These are phyloP conservation scores for Anagyrus pseudococci DNA, from an alignment of 2,888 invertebrate genomes.

Conservation along the genomic window DNA sequence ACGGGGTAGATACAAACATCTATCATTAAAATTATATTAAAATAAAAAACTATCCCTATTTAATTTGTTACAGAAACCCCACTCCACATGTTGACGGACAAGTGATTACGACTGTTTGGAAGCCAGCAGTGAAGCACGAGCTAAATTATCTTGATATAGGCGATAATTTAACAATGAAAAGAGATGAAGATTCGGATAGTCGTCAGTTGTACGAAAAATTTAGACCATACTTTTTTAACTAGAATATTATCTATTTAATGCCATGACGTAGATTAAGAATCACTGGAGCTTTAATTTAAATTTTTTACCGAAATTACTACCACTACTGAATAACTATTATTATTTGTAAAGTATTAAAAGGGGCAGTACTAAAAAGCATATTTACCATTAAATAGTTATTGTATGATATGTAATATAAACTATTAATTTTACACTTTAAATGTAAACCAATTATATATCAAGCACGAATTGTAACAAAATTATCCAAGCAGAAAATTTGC, in stretches of 20 bases:
- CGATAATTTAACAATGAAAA: constrained; percentile 31
- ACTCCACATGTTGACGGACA: constrained; percentile 41
- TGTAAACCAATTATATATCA: too few relatives aligned
- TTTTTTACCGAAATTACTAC: too few relatives aligned
- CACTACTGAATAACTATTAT: too few relatives aligned
- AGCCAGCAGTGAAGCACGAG: constrained; percentile 33
- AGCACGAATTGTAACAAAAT: too few relatives aligned
- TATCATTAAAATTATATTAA: not conserved
- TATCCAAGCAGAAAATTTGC: too few relatives aligned
- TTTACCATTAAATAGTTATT: too few relatives aligned
- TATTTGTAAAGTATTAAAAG: too few relatives aligned
- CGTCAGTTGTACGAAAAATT: constrained; percentile 3
- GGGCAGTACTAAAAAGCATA: too few relatives aligned
- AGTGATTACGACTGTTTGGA: constrained; percentile 42
- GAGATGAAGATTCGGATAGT: constrained; percentile 16
- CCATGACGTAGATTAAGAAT: too few relatives aligned
- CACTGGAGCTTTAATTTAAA: too few relatives aligned
- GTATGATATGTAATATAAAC: too few relatives aligned
- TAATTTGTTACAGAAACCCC: constrained; percentile 42
- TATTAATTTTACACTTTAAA: constrained; percentile 3
- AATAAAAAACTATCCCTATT: not conserved
- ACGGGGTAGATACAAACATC: constrained; percentile 45
- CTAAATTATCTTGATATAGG: constrained; percentile 44
- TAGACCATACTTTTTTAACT: not conserved
- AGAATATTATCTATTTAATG: not conserved